Evolutionary conservation across 2,888 invertebrate genomes (phyloP).

Genomic region (Drosophila austrosaltans): DNA sequence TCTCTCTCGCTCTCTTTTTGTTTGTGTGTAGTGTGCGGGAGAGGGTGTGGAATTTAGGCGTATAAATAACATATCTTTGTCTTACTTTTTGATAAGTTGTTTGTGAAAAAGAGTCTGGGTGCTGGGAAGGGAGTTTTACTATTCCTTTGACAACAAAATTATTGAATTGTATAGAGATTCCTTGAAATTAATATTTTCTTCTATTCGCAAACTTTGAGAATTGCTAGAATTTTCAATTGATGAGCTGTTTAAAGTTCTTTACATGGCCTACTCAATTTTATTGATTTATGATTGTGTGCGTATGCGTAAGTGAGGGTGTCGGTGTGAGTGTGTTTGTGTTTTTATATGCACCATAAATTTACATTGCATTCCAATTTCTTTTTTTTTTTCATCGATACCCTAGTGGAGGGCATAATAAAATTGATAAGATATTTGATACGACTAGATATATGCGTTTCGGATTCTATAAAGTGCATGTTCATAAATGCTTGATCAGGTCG

Average conservation of each 20-base stretch:
- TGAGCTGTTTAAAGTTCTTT: not conserved
- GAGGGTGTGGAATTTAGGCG: not conserved
- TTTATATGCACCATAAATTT: slow-evolving; percentile 7
- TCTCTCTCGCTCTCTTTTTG: not conserved
- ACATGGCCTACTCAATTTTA: not conserved
- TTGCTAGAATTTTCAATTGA: too few species aligned
- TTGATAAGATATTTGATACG: too few species aligned
- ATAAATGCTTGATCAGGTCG: too few species aligned
- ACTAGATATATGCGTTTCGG: too few species aligned
- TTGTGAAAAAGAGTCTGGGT: not conserved
- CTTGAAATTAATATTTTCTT: not conserved
- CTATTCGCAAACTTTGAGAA: not conserved
- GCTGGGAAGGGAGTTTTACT: too few species aligned
- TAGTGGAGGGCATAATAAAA: too few species aligned
- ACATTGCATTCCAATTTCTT: slow-evolving; percentile 9
- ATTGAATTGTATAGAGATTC: not conserved
- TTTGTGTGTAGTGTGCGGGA: not conserved
- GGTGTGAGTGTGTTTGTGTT: slow-evolving; percentile 1
- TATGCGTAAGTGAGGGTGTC: not conserved
- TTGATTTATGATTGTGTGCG: not conserved
- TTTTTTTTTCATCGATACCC: not conserved
- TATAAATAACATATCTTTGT: slow-evolving; percentile 10
- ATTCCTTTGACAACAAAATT: not conserved
- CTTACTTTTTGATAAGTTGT: not conserved
- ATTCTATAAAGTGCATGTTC: too few species aligned